A percentile compares a stretch with the other conserved stretches of the same genome.
phyloP scores from a whole-genome alignment of 2,797 vertebrate genomes.

The Enteromius treurensis region DNA sequence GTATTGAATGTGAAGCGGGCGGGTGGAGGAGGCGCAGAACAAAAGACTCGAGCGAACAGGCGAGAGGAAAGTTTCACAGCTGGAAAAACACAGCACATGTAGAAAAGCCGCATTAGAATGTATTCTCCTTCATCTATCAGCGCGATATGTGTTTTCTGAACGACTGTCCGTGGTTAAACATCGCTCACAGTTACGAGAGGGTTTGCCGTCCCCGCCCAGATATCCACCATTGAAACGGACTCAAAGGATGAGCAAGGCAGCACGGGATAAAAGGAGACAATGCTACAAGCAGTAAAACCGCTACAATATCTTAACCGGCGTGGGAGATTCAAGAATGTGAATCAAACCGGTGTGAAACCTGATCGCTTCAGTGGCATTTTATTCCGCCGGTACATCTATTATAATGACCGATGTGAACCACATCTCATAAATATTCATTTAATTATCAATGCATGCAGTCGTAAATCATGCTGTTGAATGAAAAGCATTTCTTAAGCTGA shows the following conservation, averaged over 20 bases:
- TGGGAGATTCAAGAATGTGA: constrained; percentile 12
- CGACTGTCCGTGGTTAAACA: constrained; percentile 50
- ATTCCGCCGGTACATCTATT: constrained; percentile 21
- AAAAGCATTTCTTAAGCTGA: background rate
- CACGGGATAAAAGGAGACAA: background rate
- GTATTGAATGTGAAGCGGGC: constrained; percentile 61
- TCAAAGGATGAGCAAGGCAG: constrained; percentile 18
- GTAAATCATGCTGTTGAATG: constrained; percentile 27
- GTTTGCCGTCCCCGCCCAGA: constrained; percentile 75
- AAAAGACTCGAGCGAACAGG: constrained; percentile 71
- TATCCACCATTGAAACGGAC: constrained; percentile 42
- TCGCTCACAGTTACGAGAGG: constrained; percentile 49
- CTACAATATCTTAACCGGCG: background rate
- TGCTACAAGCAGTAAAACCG: background rate
- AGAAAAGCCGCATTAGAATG: background rate
- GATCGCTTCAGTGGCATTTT: constrained; percentile 28
- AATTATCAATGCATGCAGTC: constrained; percentile 34
- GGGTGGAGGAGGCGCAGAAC: constrained; percentile 71
- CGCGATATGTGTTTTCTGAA: constrained; percentile 31
- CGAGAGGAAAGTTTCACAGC: constrained; percentile 65
- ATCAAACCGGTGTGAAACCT: constrained; percentile 46
- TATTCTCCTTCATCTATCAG: background rate
- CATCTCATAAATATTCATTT: constrained; percentile 26
- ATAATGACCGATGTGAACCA: constrained; percentile 10
- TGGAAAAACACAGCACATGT: background rate